phyloP scores from a whole-genome alignment of 2,888 invertebrate species.

The Polydrusus cervinus region DNA sequence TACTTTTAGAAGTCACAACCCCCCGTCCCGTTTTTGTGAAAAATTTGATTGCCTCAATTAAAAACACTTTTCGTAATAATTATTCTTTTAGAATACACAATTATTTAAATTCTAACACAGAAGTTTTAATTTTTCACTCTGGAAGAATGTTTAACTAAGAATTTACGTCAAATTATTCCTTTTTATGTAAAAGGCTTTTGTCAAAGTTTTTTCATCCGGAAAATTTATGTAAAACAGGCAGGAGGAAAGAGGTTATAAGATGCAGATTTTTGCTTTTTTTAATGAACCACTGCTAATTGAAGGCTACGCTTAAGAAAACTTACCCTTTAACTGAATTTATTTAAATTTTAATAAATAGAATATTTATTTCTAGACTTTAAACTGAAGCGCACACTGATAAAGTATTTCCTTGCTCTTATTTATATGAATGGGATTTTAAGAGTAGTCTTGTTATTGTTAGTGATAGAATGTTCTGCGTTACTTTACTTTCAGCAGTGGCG shows the following conservation, averaged over 20 bases:
- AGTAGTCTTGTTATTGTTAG: too few species aligned
- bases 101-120: neutral
- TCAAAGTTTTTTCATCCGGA: neutral
- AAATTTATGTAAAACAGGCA: neutral
- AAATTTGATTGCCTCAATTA: too few species aligned
- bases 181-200: slow-evolving; percentile 1
- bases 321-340: neutral
- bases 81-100: neutral
- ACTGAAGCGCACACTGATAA: too few species aligned
- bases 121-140: slow-evolving; percentile 1
- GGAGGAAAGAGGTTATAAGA: neutral
- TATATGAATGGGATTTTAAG: too few species aligned
- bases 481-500: too few species aligned
- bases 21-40: too few species aligned
- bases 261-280: slow-evolving; percentile 8
- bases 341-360: too few species aligned
- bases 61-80: neutral
- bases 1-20: too few species aligned
- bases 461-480: too few species aligned
- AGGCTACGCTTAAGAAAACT: neutral
- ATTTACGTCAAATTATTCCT: slow-evolving; percentile 7
- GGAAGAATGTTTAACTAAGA: slow-evolving; percentile 4
- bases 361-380: too few species aligned
- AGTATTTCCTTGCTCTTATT: too few species aligned
- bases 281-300: neutral